Evolutionary conservation across 2,888 invertebrate species (phyloP), one percentile per base, ranked within the genome.

Genomic region (Parnassius mnemosyne): DNA sequence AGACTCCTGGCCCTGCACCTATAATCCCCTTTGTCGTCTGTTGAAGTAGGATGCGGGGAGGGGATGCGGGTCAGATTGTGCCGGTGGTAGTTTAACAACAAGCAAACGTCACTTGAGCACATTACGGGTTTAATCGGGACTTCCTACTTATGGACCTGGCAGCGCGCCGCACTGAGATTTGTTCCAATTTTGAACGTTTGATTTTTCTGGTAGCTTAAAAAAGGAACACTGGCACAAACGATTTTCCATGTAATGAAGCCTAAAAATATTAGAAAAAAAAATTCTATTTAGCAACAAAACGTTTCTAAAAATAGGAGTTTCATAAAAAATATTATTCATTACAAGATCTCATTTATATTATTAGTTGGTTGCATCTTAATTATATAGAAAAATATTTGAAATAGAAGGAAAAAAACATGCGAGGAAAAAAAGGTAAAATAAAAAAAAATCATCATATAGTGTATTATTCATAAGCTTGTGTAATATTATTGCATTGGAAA

Each of bases 121-220:
- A 89, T 89, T 89, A 89, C 78, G 79, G 75, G 76, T 79, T 75
- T 78, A 90, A 89, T 89, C 83, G 89, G 88, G 80, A 90, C 89
- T 89, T 90, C 89, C 89, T 90, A 88, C 88, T 89, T 90, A 89
- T 77, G 78, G 76, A 72, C 71, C 73, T 69, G 74, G 74, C 76
- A 78, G 79, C 79, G 70, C 70, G 69, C 76, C 74, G 81, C 80
- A 81, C 86, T 75, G 86, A 88, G 89, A 89, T 89, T 89, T 89
- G 88, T 87, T 84, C 85, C 87, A 87, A 83, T 89, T 88, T 86
- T 75, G 78, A 84, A 71, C 69, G 69, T 71, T 72, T 66, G 69
- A 70, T 72, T 69, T 69, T 66, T 61, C 61, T 63, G 60, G 56
- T 55, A 55, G 50, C 59, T 47, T 12, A 55, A 58, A 51, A 50